Percentiles rank a stretch among this genome's conserved stretches.
Conservation (phyloP, 2,113 vertebrate genomes). For the Uria lomvia region DNA sequence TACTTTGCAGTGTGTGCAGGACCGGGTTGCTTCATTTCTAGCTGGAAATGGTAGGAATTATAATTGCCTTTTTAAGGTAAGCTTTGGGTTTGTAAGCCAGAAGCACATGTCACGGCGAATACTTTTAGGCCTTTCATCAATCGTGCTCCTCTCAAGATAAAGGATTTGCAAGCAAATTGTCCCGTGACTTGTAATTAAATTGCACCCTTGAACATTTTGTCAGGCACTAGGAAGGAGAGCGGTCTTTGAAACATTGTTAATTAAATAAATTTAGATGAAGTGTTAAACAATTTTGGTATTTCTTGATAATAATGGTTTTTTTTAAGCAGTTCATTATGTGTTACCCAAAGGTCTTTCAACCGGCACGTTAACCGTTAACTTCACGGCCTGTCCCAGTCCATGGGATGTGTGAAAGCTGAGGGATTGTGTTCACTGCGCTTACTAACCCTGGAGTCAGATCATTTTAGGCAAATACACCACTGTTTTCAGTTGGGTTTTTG, state of each 20-base stretch:
- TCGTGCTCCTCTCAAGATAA: not conserved
- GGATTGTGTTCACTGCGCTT: not conserved
- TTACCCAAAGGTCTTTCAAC: not conserved
- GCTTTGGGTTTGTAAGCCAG: not conserved
- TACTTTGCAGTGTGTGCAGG: not conserved
- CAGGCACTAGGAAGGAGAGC: not conserved
- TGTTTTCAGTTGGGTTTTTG: not conserved
- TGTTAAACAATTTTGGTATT: not conserved
- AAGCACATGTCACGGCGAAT: not conserved
- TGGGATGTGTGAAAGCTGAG: not conserved
- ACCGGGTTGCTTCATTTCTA: not conserved
- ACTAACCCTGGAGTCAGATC: not conserved
- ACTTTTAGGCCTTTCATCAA: not conserved
- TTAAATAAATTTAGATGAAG: not conserved
- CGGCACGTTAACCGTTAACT: not conserved
- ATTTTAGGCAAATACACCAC: not conserved
- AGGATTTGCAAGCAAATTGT: not conserved
- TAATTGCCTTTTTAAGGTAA: not conserved
- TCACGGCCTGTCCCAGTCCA: accelerated
- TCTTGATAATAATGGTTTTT: not conserved
- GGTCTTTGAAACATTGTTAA: not conserved
- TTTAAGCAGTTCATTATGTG: not conserved
- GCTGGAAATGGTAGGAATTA: not conserved
- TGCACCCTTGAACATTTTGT: not conserved
- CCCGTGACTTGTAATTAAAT: not conserved